A percentile compares a stretch with the other conserved stretches of the same genome.
These are phyloP conservation scores for Tillus elongatus DNA, from an alignment of 2,888 invertebrate genomes.

Conservation along the genomic window DNA sequence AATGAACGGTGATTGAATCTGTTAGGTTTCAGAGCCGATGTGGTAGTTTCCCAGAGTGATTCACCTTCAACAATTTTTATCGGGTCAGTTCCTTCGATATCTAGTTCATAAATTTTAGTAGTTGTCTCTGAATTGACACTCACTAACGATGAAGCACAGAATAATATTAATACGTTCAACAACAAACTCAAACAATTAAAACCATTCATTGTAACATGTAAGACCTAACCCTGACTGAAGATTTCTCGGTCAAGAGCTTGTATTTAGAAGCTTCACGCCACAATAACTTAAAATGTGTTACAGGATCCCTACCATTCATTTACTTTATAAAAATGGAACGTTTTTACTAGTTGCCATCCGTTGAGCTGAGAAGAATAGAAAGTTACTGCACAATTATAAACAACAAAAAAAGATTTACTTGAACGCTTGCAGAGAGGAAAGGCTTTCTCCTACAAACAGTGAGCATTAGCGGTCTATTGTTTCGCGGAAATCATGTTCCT, in stretches of 20 bases:
- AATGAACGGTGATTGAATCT: slow-evolving; percentile 32
- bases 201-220: too few species aligned
- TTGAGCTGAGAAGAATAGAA: too few species aligned
- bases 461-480: too few species aligned
- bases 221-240: slow-evolving; percentile 29
- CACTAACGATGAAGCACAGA: slow-evolving; percentile 8
- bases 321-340: too few species aligned
- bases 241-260: slow-evolving; percentile 21
- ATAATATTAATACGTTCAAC: too few species aligned
- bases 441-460: too few species aligned
- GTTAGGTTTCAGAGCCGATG: slow-evolving; percentile 10
- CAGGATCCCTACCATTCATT: slow-evolving; percentile 26
- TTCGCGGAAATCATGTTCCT: too few species aligned
- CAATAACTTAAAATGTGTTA: slow-evolving; percentile 34
- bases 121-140: slow-evolving; percentile 19
- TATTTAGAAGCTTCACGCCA: slow-evolving; percentile 32
- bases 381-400: too few species aligned
- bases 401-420: too few species aligned
- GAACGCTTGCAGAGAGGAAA: too few species aligned
- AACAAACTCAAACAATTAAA: too few species aligned
- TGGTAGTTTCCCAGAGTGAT: slow-evolving; percentile 23
- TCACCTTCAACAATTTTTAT: slow-evolving; percentile 51
- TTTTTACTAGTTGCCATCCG: too few species aligned
- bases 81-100: slow-evolving; percentile 48
- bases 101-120: slow-evolving; percentile 47